Base-by-base conservation (phyloP, 2,888 invertebrate species). In the Nomada ruficornis region DNA sequence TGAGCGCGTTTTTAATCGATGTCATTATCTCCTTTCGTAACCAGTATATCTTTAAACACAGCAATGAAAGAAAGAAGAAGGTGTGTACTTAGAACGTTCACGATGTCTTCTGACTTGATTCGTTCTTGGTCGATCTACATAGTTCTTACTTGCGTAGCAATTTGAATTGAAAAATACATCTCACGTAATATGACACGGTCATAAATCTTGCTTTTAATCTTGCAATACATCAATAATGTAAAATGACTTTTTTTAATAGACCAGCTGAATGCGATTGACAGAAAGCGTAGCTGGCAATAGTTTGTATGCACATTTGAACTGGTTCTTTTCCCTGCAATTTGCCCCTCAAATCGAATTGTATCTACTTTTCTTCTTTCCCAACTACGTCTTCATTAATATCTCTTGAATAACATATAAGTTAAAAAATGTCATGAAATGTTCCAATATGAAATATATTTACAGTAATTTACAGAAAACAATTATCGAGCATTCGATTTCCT, bases 11-110 rank as follows among this genome's bases (percentile, higher is more conserved):
- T 80, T 79, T 79, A 71, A 80, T 62, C 59, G 59, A 52, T 50
- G 54, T 79, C 62, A 65, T 80, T 80, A 79, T 67, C 71, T 55
- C 36, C 62, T 71, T 67, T 72, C 62, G 60, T 67, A 80, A 79
- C 67, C 13, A 47, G 50, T 13, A 26, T 26, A 42, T 11, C 36
- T 54, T 70, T 72, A 55, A 79, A 80, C 20, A 57, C 65, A 7
- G 54, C 10, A 62, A 62, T 23, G 54, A 26, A 11, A 20, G 47
- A 65, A 74, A 65, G 54, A 55, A 62, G 23, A 44, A 67, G 42
- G 78, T 55, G 26, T 20, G 52, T 15, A 20, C 36, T 36, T 47
- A 13, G 26, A 50, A 26, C 13, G 26, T 44, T 50, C 47, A 2
- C 3, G 15, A 76, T 47, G 52, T 71, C 60, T 73, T 67, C 42